phyloP scores from a whole-genome alignment of 2,113 vertebrate genomes.

The Acanthochromis polyacanthus region DNA sequence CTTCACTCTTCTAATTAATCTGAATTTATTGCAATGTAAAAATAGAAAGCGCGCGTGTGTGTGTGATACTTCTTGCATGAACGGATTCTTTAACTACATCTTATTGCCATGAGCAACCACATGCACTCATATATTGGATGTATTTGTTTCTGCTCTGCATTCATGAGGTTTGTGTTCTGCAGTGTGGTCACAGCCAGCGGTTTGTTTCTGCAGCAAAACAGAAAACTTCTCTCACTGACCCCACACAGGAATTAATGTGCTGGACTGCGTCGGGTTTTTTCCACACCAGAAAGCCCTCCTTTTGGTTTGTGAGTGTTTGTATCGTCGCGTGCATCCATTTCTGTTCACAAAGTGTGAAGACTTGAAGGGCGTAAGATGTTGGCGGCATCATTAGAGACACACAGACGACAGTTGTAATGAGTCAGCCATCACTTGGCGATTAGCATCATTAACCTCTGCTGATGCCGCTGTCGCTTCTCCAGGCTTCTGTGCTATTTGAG shows the following conservation, averaged over 20 bases:
- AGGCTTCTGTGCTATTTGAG: constrained; percentile 24
- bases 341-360: constrained; percentile 28
- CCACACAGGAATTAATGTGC: constrained; percentile 17
- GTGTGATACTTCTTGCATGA: constrained; percentile 1
- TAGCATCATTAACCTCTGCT: constrained; percentile 61
- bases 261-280: neutral
- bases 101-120: neutral
- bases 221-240: constrained; percentile 19
- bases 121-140: neutral
- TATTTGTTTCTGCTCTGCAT: constrained; percentile 23
- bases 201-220: constrained; percentile 17
- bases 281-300: neutral
- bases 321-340: neutral
- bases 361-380: constrained; percentile 8
- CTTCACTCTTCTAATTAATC: constrained; percentile 44
- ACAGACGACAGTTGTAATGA: constrained; percentile 47
- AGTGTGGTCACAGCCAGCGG: neutral
- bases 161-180: constrained; percentile 15
- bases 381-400: constrained; percentile 56
- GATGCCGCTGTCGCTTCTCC: constrained; percentile 3
- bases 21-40: constrained; percentile 47
- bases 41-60: constrained; percentile 37
- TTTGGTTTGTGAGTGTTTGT: neutral
- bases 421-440: constrained; percentile 46
- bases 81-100: constrained; percentile 11